Evolutionary conservation across 2,888 invertebrate genomes (phyloP).

Genomic region (Prosopocoilus inquinatus): DNA sequence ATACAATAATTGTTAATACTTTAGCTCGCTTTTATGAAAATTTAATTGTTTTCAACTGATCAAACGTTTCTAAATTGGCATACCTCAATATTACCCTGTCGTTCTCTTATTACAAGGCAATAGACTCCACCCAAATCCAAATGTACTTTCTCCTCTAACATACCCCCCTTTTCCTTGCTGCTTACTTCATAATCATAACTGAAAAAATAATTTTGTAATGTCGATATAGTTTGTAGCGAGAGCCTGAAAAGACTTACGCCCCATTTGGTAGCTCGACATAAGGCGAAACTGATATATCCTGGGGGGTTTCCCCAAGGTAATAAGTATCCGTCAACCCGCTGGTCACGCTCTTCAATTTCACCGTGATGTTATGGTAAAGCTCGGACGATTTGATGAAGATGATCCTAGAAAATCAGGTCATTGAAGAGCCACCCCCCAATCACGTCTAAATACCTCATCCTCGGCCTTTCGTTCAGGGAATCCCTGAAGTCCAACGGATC

Average conservation of each 20-base stretch:
- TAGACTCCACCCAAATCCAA: constrained; percentile 56
- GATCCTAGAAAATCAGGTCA: constrained; percentile 37
- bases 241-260: constrained; percentile 48
- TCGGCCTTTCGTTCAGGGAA: constrained; percentile 62
- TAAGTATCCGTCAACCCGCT: constrained; percentile 55
- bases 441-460: constrained; percentile 55
- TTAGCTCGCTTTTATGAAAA: no score
- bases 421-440: background rate
- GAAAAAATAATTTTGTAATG: constrained; percentile 17
- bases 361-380: constrained; percentile 41
- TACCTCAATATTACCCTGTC: constrained; percentile 47
- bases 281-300: constrained; percentile 57
- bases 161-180: constrained; percentile 28
- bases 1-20: no score
- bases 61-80: background rate
- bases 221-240: background rate
- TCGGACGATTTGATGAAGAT: constrained; percentile 42
- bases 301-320: constrained; percentile 52
- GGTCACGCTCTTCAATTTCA: constrained; percentile 37
- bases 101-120: constrained; percentile 53
- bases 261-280: constrained; percentile 62
- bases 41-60: no score
- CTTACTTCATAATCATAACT: constrained; percentile 41
- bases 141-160: constrained; percentile 35
- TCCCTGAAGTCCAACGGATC: constrained; percentile 60